Conservation (phyloP, 2,888 invertebrate genomes). For the Cryptus viduatorius region DNA sequence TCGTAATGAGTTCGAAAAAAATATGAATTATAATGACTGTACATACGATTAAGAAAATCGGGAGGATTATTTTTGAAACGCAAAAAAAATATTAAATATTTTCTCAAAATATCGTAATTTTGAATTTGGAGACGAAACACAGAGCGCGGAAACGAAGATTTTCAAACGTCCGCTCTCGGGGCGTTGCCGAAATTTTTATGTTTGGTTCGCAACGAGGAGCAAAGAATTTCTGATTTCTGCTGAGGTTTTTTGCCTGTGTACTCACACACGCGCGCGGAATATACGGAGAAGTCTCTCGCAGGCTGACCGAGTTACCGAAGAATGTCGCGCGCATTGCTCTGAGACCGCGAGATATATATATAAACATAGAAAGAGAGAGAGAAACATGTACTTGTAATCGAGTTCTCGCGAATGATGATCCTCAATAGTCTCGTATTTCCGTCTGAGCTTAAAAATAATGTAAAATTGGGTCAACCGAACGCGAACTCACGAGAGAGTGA, state of each 20-base stretch:
- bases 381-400: slow-evolving; percentile 42
- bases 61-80: background rate
- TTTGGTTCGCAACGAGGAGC: background rate
- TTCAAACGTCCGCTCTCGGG: background rate
- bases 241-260: background rate
- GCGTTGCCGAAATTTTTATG: background rate
- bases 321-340: slow-evolving; percentile 17
- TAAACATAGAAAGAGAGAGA: slow-evolving; percentile 3
- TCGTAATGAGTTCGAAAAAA: background rate
- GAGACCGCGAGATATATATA: background rate
- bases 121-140: background rate
- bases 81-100: slow-evolving; percentile 22
- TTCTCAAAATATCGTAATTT: background rate
- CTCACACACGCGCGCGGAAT: background rate
- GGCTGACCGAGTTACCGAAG: slow-evolving; percentile 35
- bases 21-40: background rate
- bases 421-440: slow-evolving; percentile 73
- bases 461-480: slow-evolving; percentile 74
- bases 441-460: slow-evolving; percentile 78
- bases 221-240: slow-evolving; percentile 5
- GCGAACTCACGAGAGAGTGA: slow-evolving; percentile 4
- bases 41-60: background rate
- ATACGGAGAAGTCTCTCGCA: background rate
- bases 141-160: background rate
- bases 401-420: slow-evolving; percentile 67